Evolutionary conservation across 2,797 vertebrate species (phyloP).

Genomic region (Dendrocincla tyrannina): DNA sequence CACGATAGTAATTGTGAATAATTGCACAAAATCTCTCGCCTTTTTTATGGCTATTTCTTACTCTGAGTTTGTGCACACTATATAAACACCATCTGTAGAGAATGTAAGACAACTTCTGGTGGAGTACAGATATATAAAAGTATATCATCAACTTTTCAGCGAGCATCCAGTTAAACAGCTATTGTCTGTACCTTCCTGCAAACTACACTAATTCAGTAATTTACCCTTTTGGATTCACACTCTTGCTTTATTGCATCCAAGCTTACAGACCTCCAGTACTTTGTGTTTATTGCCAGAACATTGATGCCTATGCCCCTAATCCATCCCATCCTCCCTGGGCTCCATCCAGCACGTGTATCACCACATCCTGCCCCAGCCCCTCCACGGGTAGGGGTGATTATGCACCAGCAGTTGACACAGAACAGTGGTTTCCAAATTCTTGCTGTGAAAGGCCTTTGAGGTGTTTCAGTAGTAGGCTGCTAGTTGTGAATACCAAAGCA

Average conservation of each 20-base stretch:
- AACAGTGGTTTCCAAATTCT: conserved; percentile 27
- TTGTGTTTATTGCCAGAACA: not conserved
- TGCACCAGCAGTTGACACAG: not conserved
- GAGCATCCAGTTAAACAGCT: not conserved
- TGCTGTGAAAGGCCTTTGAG: conserved; percentile 4
- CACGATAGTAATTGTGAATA: conserved; percentile 69
- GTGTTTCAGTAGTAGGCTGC: conserved; percentile 10
- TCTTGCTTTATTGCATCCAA: not conserved
- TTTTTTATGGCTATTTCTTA: conserved; percentile 66
- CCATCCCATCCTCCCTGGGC: not conserved
- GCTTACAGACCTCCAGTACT: not conserved
- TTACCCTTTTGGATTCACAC: not conserved
- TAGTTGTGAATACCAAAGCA: conserved; percentile 18
- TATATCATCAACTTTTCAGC: not conserved
- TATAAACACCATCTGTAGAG: conserved; percentile 75
- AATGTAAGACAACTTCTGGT: conserved; percentile 50
- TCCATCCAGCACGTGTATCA: not conserved
- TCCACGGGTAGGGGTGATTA: not conserved
- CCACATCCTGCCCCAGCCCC: not conserved
- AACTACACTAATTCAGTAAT: not conserved
- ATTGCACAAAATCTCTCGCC: conserved; percentile 61
- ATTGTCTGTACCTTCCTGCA: not conserved
- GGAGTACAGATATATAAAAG: conserved; percentile 18
- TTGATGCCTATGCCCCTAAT: rapidly evolving
- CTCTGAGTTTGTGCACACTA: conserved; percentile 48